Conservation (phyloP, 2,113 vertebrate genomes). For the Rattus norvegicus region GRCr8 NC_086020.1:250613001-250613500, state of each 20-base stretch:
- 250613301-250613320: not conserved
- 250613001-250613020: not conserved
- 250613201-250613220: rapidly evolving
- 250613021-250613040: no score
- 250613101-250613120: no score
- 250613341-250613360: not conserved
- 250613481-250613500: not conserved
- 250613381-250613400: not conserved
- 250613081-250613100: no score
- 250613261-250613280: no score
- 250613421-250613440: not conserved
- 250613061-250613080: no score
- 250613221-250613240: not conserved
- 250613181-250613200: not conserved
- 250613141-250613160: not conserved
- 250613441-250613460: not conserved
- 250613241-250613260: not conserved
- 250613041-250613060: no score
- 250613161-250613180: not conserved
- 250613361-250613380: not conserved
- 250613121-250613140: not conserved
- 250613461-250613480: not conserved
- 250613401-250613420: not conserved
- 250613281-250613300: not conserved
- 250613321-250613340: not conserved